Conservation (phyloP, 1,140 invertebrate species). For the Hestina assimilis region DNA sequence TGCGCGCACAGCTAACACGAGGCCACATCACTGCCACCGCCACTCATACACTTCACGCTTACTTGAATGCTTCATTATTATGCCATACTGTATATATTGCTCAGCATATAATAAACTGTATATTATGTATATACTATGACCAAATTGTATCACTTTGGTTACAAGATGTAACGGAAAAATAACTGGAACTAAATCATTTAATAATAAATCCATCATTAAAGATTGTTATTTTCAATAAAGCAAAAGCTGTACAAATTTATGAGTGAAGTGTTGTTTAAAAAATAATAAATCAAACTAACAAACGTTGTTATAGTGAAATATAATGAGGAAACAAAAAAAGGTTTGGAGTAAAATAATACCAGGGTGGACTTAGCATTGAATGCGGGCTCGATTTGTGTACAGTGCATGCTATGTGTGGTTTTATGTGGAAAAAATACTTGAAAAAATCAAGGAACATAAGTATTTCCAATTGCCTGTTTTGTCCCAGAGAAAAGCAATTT, state of each 20-base stretch:
- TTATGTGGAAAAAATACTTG: conserved; percentile 7
- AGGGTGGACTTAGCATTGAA: neutral
- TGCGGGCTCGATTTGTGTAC: conserved; percentile 8
- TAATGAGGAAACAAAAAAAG: neutral
- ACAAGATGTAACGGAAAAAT: neutral
- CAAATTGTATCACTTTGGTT: conserved; percentile 61
- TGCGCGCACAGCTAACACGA: conserved; percentile 25
- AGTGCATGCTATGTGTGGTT: conserved; percentile 35
- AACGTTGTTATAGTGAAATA: neutral
- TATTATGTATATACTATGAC: conserved; percentile 38
- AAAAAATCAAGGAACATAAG: neutral
- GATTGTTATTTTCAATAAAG: neutral
- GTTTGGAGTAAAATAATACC: neutral
- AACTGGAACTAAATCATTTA: conserved; percentile 10
- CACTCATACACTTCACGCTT: conserved; percentile 35
- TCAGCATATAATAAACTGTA: conserved; percentile 29
- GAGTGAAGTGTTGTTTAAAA: conserved; percentile 7
- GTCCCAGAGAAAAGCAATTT: too few relatives aligned
- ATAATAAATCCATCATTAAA: conserved; percentile 1
- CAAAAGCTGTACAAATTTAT: neutral
- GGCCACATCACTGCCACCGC: conserved; percentile 20
- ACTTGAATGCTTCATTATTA: conserved; percentile 34
- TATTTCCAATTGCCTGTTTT: neutral
- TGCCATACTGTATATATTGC: conserved; percentile 27
- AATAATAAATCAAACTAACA: conserved; percentile 4